Conservation (phyloP, 2,888 invertebrate species). For the Isoperla grammatica region DNA sequence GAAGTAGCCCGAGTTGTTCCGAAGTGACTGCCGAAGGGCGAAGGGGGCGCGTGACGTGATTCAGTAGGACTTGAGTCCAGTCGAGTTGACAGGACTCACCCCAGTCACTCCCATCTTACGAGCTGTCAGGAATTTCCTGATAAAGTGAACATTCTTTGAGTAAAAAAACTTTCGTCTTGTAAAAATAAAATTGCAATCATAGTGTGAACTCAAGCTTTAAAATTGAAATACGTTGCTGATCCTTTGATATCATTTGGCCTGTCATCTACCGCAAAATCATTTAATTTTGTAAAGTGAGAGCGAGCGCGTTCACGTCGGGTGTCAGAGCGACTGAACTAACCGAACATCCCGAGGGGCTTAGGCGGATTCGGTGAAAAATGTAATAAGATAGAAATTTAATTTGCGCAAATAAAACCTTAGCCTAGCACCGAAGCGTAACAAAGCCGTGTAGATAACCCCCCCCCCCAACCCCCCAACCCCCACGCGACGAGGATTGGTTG, state of each 20-base stretch:
- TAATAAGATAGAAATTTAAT: slow-evolving; percentile 31
- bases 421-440: neutral
- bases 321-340: neutral
- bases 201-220: slow-evolving; percentile 31
- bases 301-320: neutral
- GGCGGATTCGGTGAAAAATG: slow-evolving; percentile 21
- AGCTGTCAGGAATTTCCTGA: slow-evolving; percentile 25
- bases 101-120: neutral
- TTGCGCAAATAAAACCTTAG: slow-evolving; percentile 26
- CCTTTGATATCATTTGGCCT: slow-evolving; percentile 32
- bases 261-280: slow-evolving; percentile 31
- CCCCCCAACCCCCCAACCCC: neutral
- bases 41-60: too few relatives aligned
- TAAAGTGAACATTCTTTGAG: slow-evolving; percentile 28
- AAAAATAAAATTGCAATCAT: slow-evolving; percentile 32
- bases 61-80: too few relatives aligned
- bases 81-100: too few relatives aligned
- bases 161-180: slow-evolving; percentile 21
- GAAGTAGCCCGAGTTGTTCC: too few relatives aligned
- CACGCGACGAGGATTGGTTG: neutral
- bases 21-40: too few relatives aligned
- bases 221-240: slow-evolving; percentile 32
- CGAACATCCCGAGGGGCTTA: neutral
- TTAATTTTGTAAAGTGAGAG: slow-evolving; percentile 28
- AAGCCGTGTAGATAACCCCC: neutral